A percentile compares a stretch with the other conserved stretches of the same genome.
Evolutionary conservation across 2,113 vertebrate species (phyloP).

Genomic region (Regulus satrapa): DNA sequence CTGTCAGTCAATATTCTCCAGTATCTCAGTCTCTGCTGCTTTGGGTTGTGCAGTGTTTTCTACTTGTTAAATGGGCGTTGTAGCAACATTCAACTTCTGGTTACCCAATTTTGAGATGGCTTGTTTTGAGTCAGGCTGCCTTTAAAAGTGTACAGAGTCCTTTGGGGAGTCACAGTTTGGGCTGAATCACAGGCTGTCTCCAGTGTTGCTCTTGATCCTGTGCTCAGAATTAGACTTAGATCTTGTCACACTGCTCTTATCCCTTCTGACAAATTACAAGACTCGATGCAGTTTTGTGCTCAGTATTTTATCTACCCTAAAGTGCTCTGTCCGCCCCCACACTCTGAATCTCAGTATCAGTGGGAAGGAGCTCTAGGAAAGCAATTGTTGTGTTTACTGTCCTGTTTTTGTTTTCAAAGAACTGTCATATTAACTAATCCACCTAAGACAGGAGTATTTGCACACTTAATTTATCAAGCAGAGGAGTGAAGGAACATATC

Average conservation of each 20-base stretch:
- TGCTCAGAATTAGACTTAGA: not conserved
- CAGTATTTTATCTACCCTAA: not conserved
- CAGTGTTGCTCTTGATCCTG: not conserved
- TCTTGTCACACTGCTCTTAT: not conserved
- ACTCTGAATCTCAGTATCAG: not conserved
- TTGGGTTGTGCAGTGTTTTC: not conserved
- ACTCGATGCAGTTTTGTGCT: not conserved
- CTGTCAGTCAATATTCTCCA: not conserved
- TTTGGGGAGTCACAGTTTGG: not conserved
- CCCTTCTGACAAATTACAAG: not conserved
- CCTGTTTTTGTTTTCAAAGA: constrained; percentile 34
- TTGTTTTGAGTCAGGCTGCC: not conserved
- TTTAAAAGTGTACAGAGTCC: not conserved
- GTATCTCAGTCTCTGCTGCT: not conserved
- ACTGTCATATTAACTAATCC: not conserved
- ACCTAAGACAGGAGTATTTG: not conserved
- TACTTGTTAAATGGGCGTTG: not conserved
- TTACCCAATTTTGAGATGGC: not conserved
- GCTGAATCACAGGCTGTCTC: not conserved
- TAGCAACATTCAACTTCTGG: not conserved
- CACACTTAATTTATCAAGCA: not conserved
- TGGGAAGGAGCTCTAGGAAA: not conserved
- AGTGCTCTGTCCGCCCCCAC: not conserved
- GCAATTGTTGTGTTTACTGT: not conserved
- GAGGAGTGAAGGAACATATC: not conserved